These are phyloP conservation scores for Pachymerium ferrugineum DNA, from an alignment of 2,888 invertebrate species.

Conservation along the genomic window DNA sequence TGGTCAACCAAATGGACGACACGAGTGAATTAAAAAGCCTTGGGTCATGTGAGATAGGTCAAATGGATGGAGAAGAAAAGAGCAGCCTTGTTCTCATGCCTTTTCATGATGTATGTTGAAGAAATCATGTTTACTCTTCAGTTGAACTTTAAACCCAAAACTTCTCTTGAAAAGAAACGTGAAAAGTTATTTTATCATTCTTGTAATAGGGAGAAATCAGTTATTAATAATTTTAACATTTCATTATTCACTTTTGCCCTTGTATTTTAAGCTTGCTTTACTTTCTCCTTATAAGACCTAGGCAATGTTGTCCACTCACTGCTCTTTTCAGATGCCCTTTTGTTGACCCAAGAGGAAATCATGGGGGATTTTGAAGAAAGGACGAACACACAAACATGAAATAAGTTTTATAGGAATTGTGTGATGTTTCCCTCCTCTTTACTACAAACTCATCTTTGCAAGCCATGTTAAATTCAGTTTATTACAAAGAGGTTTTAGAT, in stretches of 20 bases:
- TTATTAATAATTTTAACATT: too few relatives aligned
- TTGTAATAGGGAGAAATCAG: too few relatives aligned
- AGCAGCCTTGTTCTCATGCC: too few relatives aligned
- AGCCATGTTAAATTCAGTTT: not conserved
- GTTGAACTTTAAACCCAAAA: too few relatives aligned
- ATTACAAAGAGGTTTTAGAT: not conserved
- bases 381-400: conserved; percentile 18
- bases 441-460: not conserved
- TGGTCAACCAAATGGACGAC: conserved; percentile 19
- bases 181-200: too few relatives aligned
- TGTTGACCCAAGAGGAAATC: conserved; percentile 23
- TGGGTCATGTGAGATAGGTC: conserved; percentile 9
- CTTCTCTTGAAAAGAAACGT: too few relatives aligned
- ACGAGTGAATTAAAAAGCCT: conserved; percentile 18
- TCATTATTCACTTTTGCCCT: too few relatives aligned
- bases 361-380: conserved; percentile 2
- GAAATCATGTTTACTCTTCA: too few relatives aligned
- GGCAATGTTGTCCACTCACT: not conserved
- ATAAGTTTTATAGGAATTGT: conserved; percentile 27
- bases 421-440: not conserved
- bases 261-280: too few relatives aligned
- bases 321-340: not conserved
- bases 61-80: not conserved
- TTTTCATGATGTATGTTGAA: too few relatives aligned
- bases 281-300: too few relatives aligned